Base-by-base conservation (phyloP, 2,113 vertebrate genomes). In the Ceyx cyanopectus region DNA sequence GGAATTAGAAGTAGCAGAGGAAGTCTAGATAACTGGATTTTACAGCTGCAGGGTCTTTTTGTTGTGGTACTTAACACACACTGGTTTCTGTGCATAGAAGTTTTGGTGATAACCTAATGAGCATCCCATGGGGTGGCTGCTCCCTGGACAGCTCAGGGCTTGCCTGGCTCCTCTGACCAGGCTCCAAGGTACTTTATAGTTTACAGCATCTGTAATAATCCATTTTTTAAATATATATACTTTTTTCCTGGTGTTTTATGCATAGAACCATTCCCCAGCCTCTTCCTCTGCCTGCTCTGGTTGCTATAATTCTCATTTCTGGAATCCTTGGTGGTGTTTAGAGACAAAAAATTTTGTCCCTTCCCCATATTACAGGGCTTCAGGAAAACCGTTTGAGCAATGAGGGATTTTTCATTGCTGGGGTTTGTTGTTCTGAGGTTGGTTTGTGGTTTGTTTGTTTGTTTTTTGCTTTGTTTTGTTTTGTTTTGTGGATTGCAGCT, bases 361-460 rank as follows among this genome's bases (percentile, higher is more conserved):
- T 30, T 17, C 29, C 70, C 24, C 24, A 0, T 0, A 0, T 14
- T 7, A 26, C 1, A 1, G 21, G 12, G 14, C 37, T 81, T 74
- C 1, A 2, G 73, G 16, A 62, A 26, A 73, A 12, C 0, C 0
- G 37, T 56, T 62, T 12, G 27, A 50, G n/a, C 3, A 1, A 2
- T 17, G 30, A 4, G 22, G 11, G 51, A 14, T 27, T 53, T 58
- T 57, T 10, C 37, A 37, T 37, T 37, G 37, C 22, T 22, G 46
- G 6, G 43, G 43, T 37, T 37, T 48, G 46, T 48, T 48, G 46
- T 60, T 72, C 37, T 10, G 37, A 37, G 37, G 37, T 37, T 37
- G 37, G 37, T 37, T 48, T 22, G 46, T 48, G 43, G 43, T 37
- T 37, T 48, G 21, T 48, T 34, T 34, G 34, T 34, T 34, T 48